Conservation (phyloP, 2,888 invertebrate species). For the Thecophora atra region DNA sequence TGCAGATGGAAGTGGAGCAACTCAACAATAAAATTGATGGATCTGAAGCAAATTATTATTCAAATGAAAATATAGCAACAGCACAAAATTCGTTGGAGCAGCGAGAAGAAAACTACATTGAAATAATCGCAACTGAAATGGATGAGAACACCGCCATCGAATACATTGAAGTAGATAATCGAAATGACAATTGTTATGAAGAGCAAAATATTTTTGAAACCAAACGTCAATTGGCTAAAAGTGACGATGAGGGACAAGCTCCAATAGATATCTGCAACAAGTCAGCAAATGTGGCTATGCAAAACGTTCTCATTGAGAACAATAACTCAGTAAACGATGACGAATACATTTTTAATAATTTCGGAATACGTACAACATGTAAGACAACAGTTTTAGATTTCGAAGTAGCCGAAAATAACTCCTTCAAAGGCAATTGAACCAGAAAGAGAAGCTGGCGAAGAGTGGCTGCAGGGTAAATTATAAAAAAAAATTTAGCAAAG, state of each 20-base stretch:
- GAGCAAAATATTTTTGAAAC: not conserved
- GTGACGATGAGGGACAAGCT: no score
- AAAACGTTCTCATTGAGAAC: constrained; percentile 25
- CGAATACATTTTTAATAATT: not conserved
- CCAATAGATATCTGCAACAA: not conserved
- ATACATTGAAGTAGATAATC: constrained; percentile 54
- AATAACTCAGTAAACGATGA: not conserved
- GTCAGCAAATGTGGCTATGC: not conserved
- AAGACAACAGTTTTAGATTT: not conserved
- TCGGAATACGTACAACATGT: not conserved
- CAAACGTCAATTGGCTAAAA: no score
- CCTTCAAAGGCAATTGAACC: not conserved
- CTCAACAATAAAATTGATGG: constrained; percentile 24
- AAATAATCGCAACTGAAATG: constrained; percentile 48
- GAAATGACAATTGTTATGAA: constrained; percentile 22
- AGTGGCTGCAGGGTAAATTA: no score
- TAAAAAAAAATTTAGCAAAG: not conserved
- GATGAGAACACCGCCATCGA: constrained; percentile 57
- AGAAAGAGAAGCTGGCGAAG: not conserved
- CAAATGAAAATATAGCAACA: constrained; percentile 2
- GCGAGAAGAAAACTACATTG: no score
- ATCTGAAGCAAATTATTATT: constrained; percentile 16
- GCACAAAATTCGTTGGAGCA: constrained; percentile 34
- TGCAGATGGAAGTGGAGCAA: constrained; percentile 23
- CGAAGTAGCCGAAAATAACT: not conserved